phyloP scores from a whole-genome alignment of 2,888 invertebrate genomes.

The Drosophila meridiana region DNA sequence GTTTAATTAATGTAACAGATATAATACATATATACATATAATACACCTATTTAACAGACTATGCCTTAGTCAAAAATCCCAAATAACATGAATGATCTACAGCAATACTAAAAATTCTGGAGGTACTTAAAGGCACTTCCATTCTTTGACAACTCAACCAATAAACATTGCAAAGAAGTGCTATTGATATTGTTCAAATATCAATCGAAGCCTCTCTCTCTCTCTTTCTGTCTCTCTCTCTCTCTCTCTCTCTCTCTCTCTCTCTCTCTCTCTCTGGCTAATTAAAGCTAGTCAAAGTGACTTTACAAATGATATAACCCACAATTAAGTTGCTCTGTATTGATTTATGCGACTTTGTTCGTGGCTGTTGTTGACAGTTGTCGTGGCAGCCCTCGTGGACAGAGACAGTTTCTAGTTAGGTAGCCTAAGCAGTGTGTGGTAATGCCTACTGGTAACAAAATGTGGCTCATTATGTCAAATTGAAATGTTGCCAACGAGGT shows the following conservation, averaged over 20 bases:
- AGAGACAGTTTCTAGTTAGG: slow-evolving; percentile 28
- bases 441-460: slow-evolving; percentile 68
- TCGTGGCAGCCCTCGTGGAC: neutral
- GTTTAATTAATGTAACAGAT: too few relatives aligned
- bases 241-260: neutral
- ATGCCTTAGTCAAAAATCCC: too few relatives aligned
- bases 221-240: neutral
- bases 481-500: slow-evolving; percentile 81
- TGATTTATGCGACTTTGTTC: slow-evolving; percentile 19
- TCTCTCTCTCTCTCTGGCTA: neutral
- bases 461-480: slow-evolving; percentile 85
- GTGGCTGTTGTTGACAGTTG: neutral
- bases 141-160: too few relatives aligned
- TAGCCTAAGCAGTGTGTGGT: slow-evolving; percentile 40
- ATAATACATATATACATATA: too few relatives aligned
- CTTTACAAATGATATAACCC: slow-evolving; percentile 1
- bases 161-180: too few relatives aligned
- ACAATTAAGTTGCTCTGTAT: slow-evolving; percentile 1
- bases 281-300: neutral
- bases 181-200: too few relatives aligned
- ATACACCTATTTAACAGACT: too few relatives aligned
- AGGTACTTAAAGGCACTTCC: too few relatives aligned
- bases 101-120: too few relatives aligned
- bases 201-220: neutral
- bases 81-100: too few relatives aligned